phyloP scores from a whole-genome alignment of 2,797 vertebrate genomes.

The Pangasius macronema region DNA sequence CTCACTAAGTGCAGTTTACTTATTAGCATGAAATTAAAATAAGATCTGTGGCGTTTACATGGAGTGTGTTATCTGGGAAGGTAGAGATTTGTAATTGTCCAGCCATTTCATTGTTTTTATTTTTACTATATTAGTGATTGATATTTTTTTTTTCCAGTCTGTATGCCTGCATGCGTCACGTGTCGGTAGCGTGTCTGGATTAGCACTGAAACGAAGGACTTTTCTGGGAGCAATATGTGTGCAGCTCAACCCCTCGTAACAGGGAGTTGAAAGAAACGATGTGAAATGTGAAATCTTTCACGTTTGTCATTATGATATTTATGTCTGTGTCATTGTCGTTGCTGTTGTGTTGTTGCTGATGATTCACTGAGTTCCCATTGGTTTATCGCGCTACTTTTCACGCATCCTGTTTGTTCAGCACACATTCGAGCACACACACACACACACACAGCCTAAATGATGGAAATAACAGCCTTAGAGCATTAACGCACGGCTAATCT shows the following conservation, averaged over 20 bases:
- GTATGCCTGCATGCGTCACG: constrained; percentile 50
- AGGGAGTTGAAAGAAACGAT: background rate
- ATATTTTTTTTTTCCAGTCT: background rate
- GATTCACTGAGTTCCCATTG: constrained; percentile 8
- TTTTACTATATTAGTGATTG: constrained; percentile 18
- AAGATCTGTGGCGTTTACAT: constrained; percentile 26
- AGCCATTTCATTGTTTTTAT: constrained; percentile 27
- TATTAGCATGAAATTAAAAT: constrained; percentile 41
- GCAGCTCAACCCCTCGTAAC: background rate
- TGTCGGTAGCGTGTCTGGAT: constrained; percentile 45
- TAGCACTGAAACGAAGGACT: constrained; percentile 42
- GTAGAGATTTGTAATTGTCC: constrained; percentile 23
- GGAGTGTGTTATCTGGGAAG: background rate
- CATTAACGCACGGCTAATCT: constrained; percentile 55
- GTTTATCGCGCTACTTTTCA: constrained; percentile 42
- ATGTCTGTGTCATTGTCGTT: background rate
- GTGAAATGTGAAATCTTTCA: constrained; percentile 34
- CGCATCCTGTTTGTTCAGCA: constrained; percentile 40
- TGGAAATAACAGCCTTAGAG: constrained; percentile 55
- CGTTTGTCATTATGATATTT: constrained; percentile 25
- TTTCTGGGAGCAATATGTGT: constrained; percentile 46
- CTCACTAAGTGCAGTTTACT: constrained; percentile 40
- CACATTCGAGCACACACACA: constrained; percentile 47
- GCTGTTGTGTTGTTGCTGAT: constrained; percentile 19
- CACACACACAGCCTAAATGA: constrained; percentile 45